phyloP scores from a whole-genome alignment of 53 echinoderm and acorn worm species.

The Henricia sp. region DNA sequence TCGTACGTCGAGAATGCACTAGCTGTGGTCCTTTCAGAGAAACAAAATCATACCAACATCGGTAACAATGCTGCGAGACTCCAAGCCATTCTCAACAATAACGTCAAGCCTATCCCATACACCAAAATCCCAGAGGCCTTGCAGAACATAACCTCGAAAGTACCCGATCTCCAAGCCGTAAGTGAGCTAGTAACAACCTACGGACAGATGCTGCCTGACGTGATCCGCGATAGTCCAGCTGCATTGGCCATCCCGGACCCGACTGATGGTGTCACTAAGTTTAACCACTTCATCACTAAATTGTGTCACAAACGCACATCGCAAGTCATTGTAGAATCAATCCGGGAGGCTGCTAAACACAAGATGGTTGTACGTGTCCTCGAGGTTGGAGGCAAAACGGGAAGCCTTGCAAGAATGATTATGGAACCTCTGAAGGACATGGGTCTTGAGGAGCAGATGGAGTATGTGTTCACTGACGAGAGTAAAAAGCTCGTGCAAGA shows the following conservation, averaged over 20 bases:
- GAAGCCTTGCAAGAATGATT: conserved; percentile 80
- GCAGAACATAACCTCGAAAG: conserved; percentile 54
- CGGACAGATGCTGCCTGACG: conserved; percentile 82
- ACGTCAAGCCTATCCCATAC: conserved; percentile 56
- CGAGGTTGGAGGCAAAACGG: conserved; percentile 86
- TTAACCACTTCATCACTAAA: conserved; percentile 80
- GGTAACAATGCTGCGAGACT: conserved; percentile 66
- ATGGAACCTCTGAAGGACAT: conserved; percentile 69
- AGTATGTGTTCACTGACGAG: conserved; percentile 89
- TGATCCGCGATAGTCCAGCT: conserved; percentile 73
- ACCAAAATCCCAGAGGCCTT: conserved; percentile 64
- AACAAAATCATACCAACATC: conserved; percentile 55
- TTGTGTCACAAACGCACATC: conserved; percentile 78
- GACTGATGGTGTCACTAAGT: conserved; percentile 81
- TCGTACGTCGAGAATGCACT: conserved; percentile 82
- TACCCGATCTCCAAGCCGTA: conserved; percentile 79
- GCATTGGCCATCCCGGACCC: conserved; percentile 79
- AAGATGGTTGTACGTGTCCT: conserved; percentile 82
- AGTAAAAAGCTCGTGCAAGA: conserved; percentile 88
- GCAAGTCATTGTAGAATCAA: conserved; percentile 62
- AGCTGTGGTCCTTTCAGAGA: conserved; percentile 65
- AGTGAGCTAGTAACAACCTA: conserved; percentile 71
- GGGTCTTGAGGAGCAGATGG: conserved; percentile 69
- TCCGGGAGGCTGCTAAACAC: conserved; percentile 64
- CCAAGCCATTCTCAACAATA: conserved; percentile 51